Evolutionary conservation across 2,113 vertebrate species (phyloP).

Genomic region (Lepisosteus oculatus): DNA sequence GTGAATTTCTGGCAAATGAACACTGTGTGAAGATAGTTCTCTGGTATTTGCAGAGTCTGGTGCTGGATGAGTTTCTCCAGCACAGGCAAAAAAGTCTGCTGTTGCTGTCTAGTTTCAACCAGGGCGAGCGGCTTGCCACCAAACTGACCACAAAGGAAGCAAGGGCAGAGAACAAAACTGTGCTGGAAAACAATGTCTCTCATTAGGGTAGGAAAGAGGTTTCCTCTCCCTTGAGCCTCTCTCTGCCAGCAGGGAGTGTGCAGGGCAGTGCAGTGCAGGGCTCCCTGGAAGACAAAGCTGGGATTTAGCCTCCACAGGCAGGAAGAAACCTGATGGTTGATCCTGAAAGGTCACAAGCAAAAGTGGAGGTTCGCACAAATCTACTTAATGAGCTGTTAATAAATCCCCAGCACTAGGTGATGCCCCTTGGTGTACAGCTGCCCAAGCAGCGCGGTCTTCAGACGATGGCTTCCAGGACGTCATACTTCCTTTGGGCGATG

Average conservation of each 20-base stretch:
- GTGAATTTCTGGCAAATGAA: no score
- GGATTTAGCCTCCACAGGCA: slow-evolving; percentile 30
- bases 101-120: neutral
- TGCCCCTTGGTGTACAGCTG: slow-evolving; percentile 5
- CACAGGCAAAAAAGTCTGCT: no score
- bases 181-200: slow-evolving; percentile 29
- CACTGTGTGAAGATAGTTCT: no score
- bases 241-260: slow-evolving; percentile 12
- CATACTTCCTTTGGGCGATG: neutral
- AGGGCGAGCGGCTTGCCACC: neutral
- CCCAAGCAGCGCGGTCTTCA: neutral
- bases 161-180: neutral
- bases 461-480: slow-evolving; percentile 2
- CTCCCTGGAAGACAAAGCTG: slow-evolving; percentile 27
- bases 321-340: slow-evolving; percentile 30
- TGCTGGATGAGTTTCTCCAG: no score
- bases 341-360: slow-evolving; percentile 36
- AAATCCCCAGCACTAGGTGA: slow-evolving; percentile 14
- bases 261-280: slow-evolving; percentile 9
- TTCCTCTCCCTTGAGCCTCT: neutral
- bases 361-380: slow-evolving; percentile 43
- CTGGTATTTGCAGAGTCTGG: no score
- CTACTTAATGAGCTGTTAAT: slow-evolving; percentile 38
- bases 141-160: neutral
- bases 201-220: slow-evolving; percentile 27